phyloP scores from a whole-genome alignment of 2,888 invertebrate genomes.

The Terebella lapidaria region DNA sequence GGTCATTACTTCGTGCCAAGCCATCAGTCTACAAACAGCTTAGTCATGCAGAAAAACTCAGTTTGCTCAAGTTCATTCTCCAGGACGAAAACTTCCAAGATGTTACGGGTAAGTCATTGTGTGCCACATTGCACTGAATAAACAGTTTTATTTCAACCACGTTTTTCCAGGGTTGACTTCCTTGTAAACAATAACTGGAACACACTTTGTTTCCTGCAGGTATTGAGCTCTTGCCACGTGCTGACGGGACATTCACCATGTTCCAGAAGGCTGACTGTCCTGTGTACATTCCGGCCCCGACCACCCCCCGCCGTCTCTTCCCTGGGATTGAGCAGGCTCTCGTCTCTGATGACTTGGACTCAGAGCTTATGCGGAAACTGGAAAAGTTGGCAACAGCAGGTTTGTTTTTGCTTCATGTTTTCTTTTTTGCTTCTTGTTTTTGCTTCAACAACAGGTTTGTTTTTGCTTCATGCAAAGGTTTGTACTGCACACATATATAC shows the following conservation, averaged over 20 bases:
- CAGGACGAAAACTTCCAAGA: slow-evolving; percentile 21
- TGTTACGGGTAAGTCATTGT: slow-evolving; percentile 7
- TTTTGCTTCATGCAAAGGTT: too few species aligned
- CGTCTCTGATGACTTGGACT: slow-evolving; percentile 13
- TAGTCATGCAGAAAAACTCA: slow-evolving; percentile 5
- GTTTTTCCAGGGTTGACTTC: too few species aligned
- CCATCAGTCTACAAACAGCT: slow-evolving; percentile 7
- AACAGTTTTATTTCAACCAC: too few species aligned
- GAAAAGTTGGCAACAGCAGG: slow-evolving; percentile 19
- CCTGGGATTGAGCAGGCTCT: slow-evolving; percentile 17
- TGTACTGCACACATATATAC: too few species aligned
- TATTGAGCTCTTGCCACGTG: slow-evolving; percentile 24
- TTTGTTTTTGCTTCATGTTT: too few species aligned
- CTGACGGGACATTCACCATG: slow-evolving; percentile 17
- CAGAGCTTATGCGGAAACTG: slow-evolving; percentile 12
- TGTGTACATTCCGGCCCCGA: slow-evolving; percentile 10
- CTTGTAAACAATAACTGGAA: too few species aligned
- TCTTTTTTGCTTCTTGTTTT: too few species aligned
- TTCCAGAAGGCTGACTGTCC: slow-evolving; percentile 9
- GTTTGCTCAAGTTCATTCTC: slow-evolving; percentile 17
- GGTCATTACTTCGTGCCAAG: slow-evolving; percentile 9
- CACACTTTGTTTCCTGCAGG: background rate
- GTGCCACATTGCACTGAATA: too few species aligned
- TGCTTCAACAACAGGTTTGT: too few species aligned
- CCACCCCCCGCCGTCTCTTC: slow-evolving; percentile 14